Base-by-base conservation (phyloP, 1,140 invertebrate species). In the Ptiloglossa arizonensis region DNA sequence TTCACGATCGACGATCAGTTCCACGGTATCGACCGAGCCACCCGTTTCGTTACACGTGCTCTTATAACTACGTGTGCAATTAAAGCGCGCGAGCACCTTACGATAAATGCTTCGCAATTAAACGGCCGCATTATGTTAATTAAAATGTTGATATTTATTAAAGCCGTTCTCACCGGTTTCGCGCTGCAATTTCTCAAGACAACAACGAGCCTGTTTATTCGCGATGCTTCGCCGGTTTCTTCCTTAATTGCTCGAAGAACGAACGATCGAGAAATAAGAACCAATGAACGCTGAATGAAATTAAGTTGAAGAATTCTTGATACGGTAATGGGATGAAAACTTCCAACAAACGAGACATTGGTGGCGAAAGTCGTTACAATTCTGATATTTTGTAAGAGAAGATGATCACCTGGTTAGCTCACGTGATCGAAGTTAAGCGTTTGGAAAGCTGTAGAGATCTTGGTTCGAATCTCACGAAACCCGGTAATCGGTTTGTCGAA, bases 141-240 rank as follows among this genome's bases (percentile, higher is more conserved):
- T 87, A 85, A 87, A 87, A 85, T 82, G 85, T 85, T 85, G 86
- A 86, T 86, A 86, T 86, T 87, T 87, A 87, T 87, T 80, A 81
- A 72, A 72, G 83, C 46, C 74, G 66, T 69, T 71, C 57, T 48
- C 59, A 69, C 78, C 38, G 66, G 52, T 74, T 68, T n/a, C 71
- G 32, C 48, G 66, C 69, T 50, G 80, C 71, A 73, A 86, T 86
- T 80, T 84, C 69, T 85, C 72, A 68, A 46, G 71, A 22, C 63
- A 82, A 74, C 68, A 52, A 73, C 72, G 41, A 64, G 35, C 56
- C 56, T 50, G 78, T 44, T 76, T 46, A n/a, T 52, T 60, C 74
- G 44, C 52, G 22, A 15, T 29, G 24, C 2, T 60, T 71, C 27
- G 38, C 38, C 29, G 38, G 57, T 71, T 62, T 82, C 64, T 68